phyloP scores from a whole-genome alignment of 2,888 invertebrate species.

The Timema cristinae region DNA sequence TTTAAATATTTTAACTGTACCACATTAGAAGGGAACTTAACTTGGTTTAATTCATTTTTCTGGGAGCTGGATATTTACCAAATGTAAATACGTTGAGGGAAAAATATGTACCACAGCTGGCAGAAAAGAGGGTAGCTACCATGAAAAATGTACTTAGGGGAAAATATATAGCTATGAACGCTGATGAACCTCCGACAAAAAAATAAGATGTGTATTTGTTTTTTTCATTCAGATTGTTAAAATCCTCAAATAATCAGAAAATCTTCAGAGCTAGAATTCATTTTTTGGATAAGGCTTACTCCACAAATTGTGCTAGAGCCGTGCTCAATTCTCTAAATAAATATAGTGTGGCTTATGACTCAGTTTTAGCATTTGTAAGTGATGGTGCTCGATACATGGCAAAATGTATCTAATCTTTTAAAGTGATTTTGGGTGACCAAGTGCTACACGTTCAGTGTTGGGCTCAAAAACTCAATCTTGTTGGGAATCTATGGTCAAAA shows the following conservation, averaged over 20 bases:
- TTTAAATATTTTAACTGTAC: no score
- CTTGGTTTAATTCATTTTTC: not conserved
- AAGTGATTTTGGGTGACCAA: not conserved
- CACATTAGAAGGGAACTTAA: not conserved
- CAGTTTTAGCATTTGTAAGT: not conserved
- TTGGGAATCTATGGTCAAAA: no score
- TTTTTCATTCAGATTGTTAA: not conserved
- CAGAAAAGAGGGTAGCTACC: not conserved
- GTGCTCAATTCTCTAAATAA: not conserved
- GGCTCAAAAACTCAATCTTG: no score
- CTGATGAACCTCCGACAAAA: slow-evolving; percentile 3
- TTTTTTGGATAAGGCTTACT: not conserved
- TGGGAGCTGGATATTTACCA: not conserved
- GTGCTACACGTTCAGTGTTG: not conserved
- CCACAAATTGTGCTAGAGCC: no score
- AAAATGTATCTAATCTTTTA: no score
- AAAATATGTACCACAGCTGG: not conserved
- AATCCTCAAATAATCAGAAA: not conserved
- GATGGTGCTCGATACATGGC: slow-evolving; percentile 8
- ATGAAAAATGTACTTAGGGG: not conserved
- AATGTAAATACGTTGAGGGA: not conserved
- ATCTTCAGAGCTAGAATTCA: not conserved
- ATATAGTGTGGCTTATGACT: not conserved
- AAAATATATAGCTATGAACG: not conserved
- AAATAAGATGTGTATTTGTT: not conserved